Percentiles rank a stretch among this genome's conserved stretches.
Evolutionary conservation across 2,113 vertebrate species (phyloP).

Genomic region (Nesogale talazaci): DNA sequence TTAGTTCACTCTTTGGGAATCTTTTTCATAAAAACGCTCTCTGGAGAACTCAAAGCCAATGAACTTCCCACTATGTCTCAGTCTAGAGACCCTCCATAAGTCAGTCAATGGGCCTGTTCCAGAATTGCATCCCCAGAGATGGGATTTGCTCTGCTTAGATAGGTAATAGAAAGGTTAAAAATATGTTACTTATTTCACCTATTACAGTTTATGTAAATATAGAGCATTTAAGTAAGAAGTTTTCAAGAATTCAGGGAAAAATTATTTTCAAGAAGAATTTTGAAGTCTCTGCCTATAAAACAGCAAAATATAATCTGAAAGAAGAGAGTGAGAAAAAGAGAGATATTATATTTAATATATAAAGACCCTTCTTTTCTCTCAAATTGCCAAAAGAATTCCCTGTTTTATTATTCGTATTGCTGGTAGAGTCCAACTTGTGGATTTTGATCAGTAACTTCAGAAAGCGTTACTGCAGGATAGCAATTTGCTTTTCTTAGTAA

Average conservation of each 20-base stretch:
- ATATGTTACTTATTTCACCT: not conserved
- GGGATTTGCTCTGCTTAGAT: not conserved
- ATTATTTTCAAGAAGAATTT: too few relatives aligned
- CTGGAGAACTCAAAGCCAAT: not conserved
- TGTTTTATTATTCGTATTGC: not conserved
- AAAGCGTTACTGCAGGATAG: not conserved
- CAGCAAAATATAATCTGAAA: not conserved
- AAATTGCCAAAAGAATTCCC: not conserved
- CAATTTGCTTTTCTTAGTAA: conserved; percentile 38
- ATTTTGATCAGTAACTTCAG: not conserved
- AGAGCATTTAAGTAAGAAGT: too few relatives aligned
- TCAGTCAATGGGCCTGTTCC: fast-evolving
- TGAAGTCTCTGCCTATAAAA: too few relatives aligned
- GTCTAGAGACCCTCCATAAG: not conserved
- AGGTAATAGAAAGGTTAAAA: not conserved
- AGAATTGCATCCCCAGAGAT: not conserved
- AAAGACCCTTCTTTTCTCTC: not conserved
- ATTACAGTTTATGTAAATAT: too few relatives aligned
- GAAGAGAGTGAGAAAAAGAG: not conserved
- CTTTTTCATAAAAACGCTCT: not conserved
- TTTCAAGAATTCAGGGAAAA: too few relatives aligned
- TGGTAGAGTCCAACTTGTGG: not conserved
- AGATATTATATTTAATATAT: not conserved
- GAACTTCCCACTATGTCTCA: not conserved
- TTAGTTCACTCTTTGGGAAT: not conserved